These are phyloP conservation scores for Autographa pulchrina DNA, from an alignment of 2,888 invertebrate genomes.

Conservation along the genomic window DNA sequence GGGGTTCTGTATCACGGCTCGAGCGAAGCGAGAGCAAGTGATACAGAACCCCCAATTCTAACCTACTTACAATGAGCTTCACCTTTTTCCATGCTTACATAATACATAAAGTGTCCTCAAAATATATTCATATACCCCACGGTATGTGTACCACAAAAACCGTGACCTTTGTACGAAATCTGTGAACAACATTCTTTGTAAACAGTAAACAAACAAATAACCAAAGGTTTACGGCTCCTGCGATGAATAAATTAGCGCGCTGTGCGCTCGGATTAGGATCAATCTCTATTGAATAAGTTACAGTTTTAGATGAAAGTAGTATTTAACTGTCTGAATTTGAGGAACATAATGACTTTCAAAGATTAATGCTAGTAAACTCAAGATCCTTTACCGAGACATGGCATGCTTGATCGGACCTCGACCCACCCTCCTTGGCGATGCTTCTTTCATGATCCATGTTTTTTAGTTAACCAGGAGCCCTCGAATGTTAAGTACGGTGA, in stretches of 20 bases:
- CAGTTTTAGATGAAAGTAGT: neutral
- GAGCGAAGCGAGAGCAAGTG: too few relatives aligned
- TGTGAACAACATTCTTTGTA: neutral
- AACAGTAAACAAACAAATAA: slow-evolving; percentile 12
- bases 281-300: slow-evolving; percentile 5
- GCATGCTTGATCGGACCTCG: too few relatives aligned
- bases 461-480: neutral
- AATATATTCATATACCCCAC: slow-evolving; percentile 13
- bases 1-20: too few relatives aligned
- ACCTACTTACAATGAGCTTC: neutral
- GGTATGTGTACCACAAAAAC: neutral
- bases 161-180: neutral
- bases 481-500: neutral
- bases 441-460: neutral
- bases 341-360: too few relatives aligned
- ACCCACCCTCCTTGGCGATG: neutral
- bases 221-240: slow-evolving; percentile 8
- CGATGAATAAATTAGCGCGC: slow-evolving; percentile 9
- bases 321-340: too few relatives aligned
- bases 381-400: too few relatives aligned
- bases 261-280: neutral
- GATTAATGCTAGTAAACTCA: too few relatives aligned
- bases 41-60: too few relatives aligned
- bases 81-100: neutral
- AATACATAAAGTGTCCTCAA: slow-evolving; percentile 8